phyloP scores from a whole-genome alignment of 2,888 invertebrate species.

The Amblyjoppa proteus region DNA sequence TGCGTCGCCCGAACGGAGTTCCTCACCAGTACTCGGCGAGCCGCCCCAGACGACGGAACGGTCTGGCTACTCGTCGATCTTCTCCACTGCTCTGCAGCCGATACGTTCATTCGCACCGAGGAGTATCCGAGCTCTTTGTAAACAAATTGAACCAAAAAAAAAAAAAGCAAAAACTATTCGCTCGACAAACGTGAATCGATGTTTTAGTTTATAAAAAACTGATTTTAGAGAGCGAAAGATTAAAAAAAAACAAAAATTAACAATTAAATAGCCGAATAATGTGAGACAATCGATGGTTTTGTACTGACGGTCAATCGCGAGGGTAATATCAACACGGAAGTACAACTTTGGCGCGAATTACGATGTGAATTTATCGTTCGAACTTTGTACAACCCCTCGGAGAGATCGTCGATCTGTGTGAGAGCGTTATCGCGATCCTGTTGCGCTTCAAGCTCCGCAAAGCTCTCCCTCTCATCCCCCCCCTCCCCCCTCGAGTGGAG shows the following conservation, averaged over 20 bases:
- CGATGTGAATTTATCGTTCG: conserved; percentile 35
- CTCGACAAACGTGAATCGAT: background rate
- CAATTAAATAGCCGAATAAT: background rate
- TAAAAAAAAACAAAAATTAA: conserved; percentile 1
- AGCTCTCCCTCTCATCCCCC: background rate
- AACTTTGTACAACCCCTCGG: conserved; percentile 2
- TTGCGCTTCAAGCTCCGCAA: conserved; percentile 25
- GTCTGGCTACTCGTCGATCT: conserved; percentile 75
- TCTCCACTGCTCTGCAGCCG: conserved; percentile 67
- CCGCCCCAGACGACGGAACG: conserved; percentile 77
- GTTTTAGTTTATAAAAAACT: background rate
- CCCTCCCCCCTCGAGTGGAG: background rate
- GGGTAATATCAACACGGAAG: background rate
- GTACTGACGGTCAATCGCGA: background rate
- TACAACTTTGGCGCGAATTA: background rate
- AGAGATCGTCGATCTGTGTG: conserved; percentile 24
- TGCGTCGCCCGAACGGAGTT: conserved; percentile 73
- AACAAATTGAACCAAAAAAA: background rate
- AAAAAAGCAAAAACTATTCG: conserved; percentile 1
- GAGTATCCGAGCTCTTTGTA: background rate
- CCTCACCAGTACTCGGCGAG: conserved; percentile 79
- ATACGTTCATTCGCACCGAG: conserved; percentile 1
- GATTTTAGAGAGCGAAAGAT: background rate
- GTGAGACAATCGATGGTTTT: conserved; percentile 6
- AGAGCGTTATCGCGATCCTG: conserved; percentile 16